Evolutionary conservation across 2,888 invertebrate species (phyloP).

Genomic region (Andrena trimmerana): DNA sequence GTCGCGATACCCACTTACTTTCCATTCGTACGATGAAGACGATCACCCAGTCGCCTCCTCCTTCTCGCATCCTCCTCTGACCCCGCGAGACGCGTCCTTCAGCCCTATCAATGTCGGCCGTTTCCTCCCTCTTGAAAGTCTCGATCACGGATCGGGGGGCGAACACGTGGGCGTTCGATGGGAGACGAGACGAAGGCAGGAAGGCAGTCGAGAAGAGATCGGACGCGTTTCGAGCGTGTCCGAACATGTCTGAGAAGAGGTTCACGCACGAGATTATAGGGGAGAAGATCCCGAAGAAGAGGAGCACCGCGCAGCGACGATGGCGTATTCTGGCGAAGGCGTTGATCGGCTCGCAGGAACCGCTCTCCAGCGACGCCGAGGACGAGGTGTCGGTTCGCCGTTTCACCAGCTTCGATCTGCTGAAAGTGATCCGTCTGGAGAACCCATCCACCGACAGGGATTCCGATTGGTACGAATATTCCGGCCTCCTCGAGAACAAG

Average conservation of each 20-base stretch:
- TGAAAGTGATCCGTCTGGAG: conserved; percentile 76
- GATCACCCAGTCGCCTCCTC: background rate
- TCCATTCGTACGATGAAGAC: background rate
- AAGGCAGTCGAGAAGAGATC: background rate
- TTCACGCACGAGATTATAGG: background rate
- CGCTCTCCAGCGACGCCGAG: conserved; percentile 35
- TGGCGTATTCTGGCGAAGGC: conserved; percentile 91
- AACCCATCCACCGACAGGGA: conserved; percentile 73
- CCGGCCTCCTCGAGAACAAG: conserved; percentile 85
- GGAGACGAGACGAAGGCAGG: background rate
- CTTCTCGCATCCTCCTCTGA: background rate
- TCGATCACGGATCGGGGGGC: background rate
- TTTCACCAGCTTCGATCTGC: conserved; percentile 84
- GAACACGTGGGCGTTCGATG: background rate
- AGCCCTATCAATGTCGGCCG: background rate
- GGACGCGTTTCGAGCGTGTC: background rate
- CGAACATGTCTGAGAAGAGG: conserved; percentile 3
- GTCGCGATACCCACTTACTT: background rate
- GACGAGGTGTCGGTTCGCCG: conserved; percentile 83
- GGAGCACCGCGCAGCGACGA: conserved; percentile 87
- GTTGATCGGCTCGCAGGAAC: conserved; percentile 80
- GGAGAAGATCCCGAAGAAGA: conserved; percentile 63
- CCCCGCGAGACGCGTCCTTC: background rate
- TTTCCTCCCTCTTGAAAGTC: background rate
- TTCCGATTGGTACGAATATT: conserved; percentile 88